Conservation (phyloP, 2,113 vertebrate species). For the Ibidorhyncha struthersii region DNA sequence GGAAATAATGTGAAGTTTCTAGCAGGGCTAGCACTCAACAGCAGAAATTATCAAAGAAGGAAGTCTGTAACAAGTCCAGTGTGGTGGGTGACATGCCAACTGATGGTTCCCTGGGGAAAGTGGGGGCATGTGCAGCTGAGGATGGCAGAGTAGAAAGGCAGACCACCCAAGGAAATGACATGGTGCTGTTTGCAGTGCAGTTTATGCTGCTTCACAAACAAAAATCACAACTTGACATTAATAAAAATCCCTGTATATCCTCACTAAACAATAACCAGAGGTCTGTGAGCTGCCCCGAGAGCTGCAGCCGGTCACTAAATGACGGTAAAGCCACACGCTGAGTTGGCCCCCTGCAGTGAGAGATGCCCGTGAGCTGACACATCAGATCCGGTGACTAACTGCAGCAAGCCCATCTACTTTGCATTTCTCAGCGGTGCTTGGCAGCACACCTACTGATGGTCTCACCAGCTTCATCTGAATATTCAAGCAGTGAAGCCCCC, state of each 20-base stretch:
- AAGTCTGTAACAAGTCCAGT: not conserved
- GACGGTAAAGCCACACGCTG: not conserved
- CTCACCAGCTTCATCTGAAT: not conserved
- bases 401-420: not conserved
- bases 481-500: not conserved
- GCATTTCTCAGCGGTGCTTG: not conserved
- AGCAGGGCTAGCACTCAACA: not conserved
- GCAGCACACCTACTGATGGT: not conserved
- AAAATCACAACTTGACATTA: not conserved
- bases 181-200: not conserved
- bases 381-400: not conserved
- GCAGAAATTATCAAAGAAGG: not conserved
- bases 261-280: not conserved
- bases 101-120: not conserved
- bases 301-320: not conserved
- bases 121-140: rapidly evolving
- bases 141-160: not conserved
- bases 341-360: not conserved
- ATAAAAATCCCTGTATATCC: not conserved
- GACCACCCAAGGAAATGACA: not conserved
- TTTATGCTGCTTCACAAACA: not conserved
- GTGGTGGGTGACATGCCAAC: not conserved
- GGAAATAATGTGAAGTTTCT: not conserved
- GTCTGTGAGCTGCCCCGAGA: not conserved
- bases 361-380: not conserved